phyloP scores from a whole-genome alignment of 2,888 invertebrate genomes.

The Pantelozetes paolii region DNA sequence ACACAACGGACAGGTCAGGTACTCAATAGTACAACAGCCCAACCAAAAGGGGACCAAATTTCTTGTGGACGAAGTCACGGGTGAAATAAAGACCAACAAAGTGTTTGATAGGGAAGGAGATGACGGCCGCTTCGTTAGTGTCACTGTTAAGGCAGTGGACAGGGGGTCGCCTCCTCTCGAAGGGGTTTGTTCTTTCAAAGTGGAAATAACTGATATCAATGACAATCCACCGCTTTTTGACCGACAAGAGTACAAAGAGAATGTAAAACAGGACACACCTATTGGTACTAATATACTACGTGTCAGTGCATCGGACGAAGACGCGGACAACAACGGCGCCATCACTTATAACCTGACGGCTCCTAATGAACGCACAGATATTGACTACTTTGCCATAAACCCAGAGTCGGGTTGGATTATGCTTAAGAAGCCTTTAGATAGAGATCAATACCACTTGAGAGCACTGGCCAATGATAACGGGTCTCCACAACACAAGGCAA shows the following conservation, averaged over 20 bases:
- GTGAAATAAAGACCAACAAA: constrained; percentile 89
- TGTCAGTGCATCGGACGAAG: constrained; percentile 93
- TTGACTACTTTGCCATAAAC: constrained; percentile 94
- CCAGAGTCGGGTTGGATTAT: constrained; percentile 96
- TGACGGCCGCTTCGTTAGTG: constrained; percentile 91
- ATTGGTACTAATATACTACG: constrained; percentile 88
- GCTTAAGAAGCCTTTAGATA: constrained; percentile 87
- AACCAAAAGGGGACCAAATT: constrained; percentile 93
- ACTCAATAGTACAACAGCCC: constrained; percentile 93
- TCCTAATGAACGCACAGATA: constrained; percentile 77
- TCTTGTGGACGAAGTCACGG: constrained; percentile 89
- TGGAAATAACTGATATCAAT: constrained; percentile 94
- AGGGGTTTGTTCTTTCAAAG: constrained; percentile 96
- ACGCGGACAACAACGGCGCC: constrained; percentile 93
- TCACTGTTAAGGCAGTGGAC: constrained; percentile 96
- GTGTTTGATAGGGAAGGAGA: constrained; percentile 96
- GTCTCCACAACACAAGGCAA: constrained; percentile 86
- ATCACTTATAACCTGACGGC: constrained; percentile 87
- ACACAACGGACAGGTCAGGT: constrained; percentile 62
- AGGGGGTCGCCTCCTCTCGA: constrained; percentile 96
- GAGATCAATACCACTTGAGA: constrained; percentile 96
- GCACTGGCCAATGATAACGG: constrained; percentile 98
- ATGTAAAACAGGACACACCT: constrained; percentile 93
- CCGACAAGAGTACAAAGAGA: constrained; percentile 94
- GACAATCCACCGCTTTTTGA: constrained; percentile 94